phyloP scores from a whole-genome alignment of 2,113 vertebrate species.

The Aegotheles bennettii region DNA sequence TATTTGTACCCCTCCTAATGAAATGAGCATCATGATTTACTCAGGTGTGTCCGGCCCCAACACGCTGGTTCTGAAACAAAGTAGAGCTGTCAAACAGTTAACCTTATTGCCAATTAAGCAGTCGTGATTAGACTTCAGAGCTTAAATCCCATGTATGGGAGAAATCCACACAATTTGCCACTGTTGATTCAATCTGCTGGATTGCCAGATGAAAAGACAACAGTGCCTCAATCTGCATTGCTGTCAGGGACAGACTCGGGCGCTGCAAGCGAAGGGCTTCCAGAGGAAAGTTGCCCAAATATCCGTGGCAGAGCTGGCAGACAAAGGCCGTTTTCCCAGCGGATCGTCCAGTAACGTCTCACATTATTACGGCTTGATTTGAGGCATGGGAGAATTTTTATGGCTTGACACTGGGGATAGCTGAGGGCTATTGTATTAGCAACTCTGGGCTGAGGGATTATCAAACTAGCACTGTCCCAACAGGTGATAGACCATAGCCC shows the following conservation, averaged over 20 bases:
- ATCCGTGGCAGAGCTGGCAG: background rate
- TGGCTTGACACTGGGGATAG: background rate
- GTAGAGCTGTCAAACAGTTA: background rate
- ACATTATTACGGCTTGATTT: background rate
- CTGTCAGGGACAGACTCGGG: background rate
- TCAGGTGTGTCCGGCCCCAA: background rate
- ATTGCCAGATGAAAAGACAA: background rate
- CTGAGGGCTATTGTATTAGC: background rate
- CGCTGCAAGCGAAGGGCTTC: background rate
- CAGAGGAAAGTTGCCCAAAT: background rate
- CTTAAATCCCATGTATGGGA: background rate
- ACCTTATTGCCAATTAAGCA: background rate
- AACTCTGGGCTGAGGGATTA: background rate
- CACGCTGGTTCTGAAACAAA: background rate
- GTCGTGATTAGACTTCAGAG: background rate
- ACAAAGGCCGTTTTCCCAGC: background rate
- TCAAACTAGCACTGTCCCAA: background rate
- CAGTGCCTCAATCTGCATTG: background rate
- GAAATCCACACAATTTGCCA: background rate
- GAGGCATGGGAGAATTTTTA: background rate
- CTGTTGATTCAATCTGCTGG: background rate
- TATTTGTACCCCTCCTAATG: background rate
- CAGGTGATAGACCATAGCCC: background rate
- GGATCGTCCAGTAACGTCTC: accelerated
- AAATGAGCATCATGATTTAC: background rate